Conservation (phyloP, 2,888 invertebrate species). For the Dermolepida albohirtum region DNA sequence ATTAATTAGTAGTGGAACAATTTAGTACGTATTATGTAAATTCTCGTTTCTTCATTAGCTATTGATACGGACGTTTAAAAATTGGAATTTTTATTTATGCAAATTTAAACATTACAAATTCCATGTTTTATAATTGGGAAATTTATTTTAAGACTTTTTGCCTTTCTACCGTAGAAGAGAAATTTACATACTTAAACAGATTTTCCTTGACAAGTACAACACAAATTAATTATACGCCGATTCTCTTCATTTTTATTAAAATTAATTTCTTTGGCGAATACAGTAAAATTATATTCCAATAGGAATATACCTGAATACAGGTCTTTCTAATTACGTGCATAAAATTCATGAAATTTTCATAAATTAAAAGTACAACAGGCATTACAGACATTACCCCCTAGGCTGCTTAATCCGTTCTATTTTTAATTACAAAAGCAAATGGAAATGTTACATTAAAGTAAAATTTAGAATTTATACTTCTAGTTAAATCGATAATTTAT, state of each 20-base stretch:
- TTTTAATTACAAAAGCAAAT: too few relatives aligned
- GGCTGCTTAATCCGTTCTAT: too few relatives aligned
- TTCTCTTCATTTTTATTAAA: slow-evolving; percentile 7
- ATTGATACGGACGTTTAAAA: slow-evolving; percentile 42
- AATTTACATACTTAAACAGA: slow-evolving; percentile 41
- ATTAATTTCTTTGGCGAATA: neutral
- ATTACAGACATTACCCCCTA: too few relatives aligned
- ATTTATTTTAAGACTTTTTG: slow-evolving; percentile 49
- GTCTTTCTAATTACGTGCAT: too few relatives aligned
- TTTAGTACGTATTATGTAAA: slow-evolving; percentile 47
- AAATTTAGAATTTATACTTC: too few relatives aligned
- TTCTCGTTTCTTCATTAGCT: slow-evolving; percentile 42
- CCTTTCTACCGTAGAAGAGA: slow-evolving; percentile 17
- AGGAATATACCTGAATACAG: too few relatives aligned
- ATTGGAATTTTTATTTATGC: slow-evolving; percentile 39
- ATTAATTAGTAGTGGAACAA: slow-evolving; percentile 42
- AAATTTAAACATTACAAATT: slow-evolving; percentile 47
- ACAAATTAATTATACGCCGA: slow-evolving; percentile 34
- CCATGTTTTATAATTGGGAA: slow-evolving; percentile 52
- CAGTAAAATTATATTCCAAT: too few relatives aligned
- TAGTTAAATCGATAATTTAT: too few relatives aligned
- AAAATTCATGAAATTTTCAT: neutral
- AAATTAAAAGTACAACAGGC: neutral
- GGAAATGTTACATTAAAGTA: too few relatives aligned
- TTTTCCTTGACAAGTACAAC: slow-evolving; percentile 36